Base-by-base conservation (phyloP, 1,140 invertebrate species). In the Neodiprion pinetum region DNA sequence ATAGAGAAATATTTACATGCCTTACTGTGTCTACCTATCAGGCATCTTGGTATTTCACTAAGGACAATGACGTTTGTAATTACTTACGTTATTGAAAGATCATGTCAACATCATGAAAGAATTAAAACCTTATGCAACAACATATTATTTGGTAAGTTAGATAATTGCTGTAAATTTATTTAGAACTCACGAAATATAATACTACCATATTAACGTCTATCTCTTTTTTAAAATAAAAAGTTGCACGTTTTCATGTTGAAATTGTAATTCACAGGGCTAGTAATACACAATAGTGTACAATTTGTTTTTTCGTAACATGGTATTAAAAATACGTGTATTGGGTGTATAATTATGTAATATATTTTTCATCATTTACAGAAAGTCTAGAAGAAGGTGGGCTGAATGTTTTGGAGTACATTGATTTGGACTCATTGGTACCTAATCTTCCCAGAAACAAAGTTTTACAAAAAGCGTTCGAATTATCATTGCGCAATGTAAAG, bases 381-480 rank as follows among this genome's bases (percentile, higher is more conserved):
- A 61, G 5, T 14, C 11, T 61, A 12, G 53, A 61, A 61, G 53
- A 61, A 61, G 53, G 53, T 4, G 53, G 53, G 11, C 53, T 61
- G 53, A 61, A 61, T 17, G 8, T 61, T 9, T 61, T 9, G 5
- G 53, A 61, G 9, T 17, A 61, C 8, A 61, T 61, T 17, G 53
- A 61, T 61, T 17, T 17, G 9, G n/a, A 61, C 75, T 77, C 71
- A 71, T 72, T 65, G 17, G 67, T 49, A 9, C 67, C 9, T 75
- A 71, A 14, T 65, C 47, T 53, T 69, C 74, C 48, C 68, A 72
- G 67, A 47, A 50, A 5, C 61, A 71, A 71, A 40, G 7, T 71
- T 50, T 75, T 17, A 5, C 11, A 48, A n/a, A 77, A 77, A 67
- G 28, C 75, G n/a, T 61, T 73, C 23, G 73, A 77, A 50, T 49